Percentiles rank a stretch among this genome's conserved stretches.
These are phyloP conservation scores for Lycocerus yunnanus DNA, from an alignment of 2,888 invertebrate genomes.

Conservation along the genomic window DNA sequence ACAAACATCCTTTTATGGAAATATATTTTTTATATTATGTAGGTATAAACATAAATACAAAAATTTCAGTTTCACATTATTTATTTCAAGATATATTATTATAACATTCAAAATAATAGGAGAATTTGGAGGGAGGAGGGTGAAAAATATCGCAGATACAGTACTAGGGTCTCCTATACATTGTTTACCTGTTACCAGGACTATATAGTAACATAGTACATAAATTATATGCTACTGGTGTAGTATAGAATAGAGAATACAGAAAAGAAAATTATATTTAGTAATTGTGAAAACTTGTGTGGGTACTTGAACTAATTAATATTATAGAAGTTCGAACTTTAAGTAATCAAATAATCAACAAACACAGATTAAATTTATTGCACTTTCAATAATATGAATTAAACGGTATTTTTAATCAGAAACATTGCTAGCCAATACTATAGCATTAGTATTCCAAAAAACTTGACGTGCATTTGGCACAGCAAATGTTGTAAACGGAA, in stretches of 20 bases:
- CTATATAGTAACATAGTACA: no score
- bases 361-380: not conserved
- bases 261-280: not conserved
- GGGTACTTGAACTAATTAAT: not conserved
- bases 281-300: not conserved
- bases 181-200: no score
- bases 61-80: no score
- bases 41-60: no score
- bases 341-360: not conserved
- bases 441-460: not conserved
- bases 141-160: not conserved
- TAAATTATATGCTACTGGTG: no score
- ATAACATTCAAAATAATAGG: no score
- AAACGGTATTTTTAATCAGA: not conserved
- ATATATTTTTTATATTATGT: no score
- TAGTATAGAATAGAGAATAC: not conserved
- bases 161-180: not conserved
- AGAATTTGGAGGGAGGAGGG: no score
- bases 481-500: not conserved
- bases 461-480: not conserved
- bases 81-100: no score
- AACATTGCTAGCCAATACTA: not conserved
- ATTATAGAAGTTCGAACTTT: not conserved
- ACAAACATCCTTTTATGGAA: no score
- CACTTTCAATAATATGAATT: not conserved